Conservation (phyloP, 2,888 invertebrate genomes). For the Physocephala rufipes region DNA sequence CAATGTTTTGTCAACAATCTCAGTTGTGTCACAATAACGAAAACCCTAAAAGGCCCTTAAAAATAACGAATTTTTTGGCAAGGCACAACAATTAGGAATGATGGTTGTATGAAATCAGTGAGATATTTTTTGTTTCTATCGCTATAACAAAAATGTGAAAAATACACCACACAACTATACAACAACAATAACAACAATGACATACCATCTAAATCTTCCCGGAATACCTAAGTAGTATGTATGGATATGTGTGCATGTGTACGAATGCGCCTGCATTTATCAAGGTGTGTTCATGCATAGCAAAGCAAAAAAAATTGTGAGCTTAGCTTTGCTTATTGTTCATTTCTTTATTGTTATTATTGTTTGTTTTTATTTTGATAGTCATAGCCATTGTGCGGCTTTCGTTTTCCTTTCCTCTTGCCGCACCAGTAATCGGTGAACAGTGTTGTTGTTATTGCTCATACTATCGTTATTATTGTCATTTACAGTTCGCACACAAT, state of each 20-base stretch:
- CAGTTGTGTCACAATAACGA: not conserved
- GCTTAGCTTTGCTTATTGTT: not conserved
- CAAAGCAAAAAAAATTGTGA: not conserved
- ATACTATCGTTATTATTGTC: not conserved
- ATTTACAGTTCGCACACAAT: not conserved
- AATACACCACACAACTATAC: not conserved
- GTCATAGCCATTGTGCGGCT: slow-evolving; percentile 26
- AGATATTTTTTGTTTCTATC: not conserved
- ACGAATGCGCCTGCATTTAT: not conserved
- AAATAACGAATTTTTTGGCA: not conserved
- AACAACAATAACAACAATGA: too few relatives aligned
- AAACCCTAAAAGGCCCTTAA: not conserved
- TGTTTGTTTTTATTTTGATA: not conserved
- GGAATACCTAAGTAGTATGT: not conserved
- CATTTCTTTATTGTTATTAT: not conserved
- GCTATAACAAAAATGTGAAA: not conserved
- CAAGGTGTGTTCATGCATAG: not conserved
- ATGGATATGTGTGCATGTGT: slow-evolving; percentile 4
- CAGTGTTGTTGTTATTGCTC: slow-evolving; percentile 21
- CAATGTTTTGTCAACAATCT: too few relatives aligned
- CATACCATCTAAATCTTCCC: too few relatives aligned
- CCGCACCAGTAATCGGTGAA: not conserved
- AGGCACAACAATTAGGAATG: not conserved
- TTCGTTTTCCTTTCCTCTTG: slow-evolving; percentile 9
- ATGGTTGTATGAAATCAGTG: not conserved